Evolutionary conservation across 2,888 invertebrate genomes (phyloP), one percentile per base, ranked within the genome.

Genomic region (Smittia aterrima): DNA sequence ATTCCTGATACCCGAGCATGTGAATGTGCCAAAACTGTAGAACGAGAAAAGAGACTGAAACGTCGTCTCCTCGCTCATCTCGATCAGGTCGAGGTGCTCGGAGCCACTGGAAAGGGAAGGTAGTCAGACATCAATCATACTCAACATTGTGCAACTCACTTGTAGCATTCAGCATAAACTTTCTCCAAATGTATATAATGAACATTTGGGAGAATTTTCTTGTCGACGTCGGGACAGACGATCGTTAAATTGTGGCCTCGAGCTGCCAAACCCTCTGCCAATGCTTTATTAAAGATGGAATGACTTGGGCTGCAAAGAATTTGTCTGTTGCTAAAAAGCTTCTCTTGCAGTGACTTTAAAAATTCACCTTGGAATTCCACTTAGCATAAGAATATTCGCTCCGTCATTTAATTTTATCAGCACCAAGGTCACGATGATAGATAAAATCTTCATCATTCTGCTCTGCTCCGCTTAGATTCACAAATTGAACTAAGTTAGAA

Each of bases 221-320:
- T 38, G 32, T 38, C 38, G n/a, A 16, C 22, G 40, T 67, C 67
- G 1, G 16, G 27, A 3, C 18, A 41, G 1, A 67, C 38, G 11
- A 41, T 22, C 13, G 67, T 67, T 1, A 67, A 3, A 16, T 67
- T 67, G 67, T 67, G 32, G 9, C 67, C 67, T 20, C 16, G 4
- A 16, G 25, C 4, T 7, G 22, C 67, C 38, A 67, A 6, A 13
- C 7, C 67, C 22, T 67, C 62, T 11, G 75, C 25, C n/a, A 77
- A 7, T 0, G 66, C 75, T n/a, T 41, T 67, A 41, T 76, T 75
- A 9, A 58, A 72, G n/a, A 72, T 40, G 6, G 16, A 25, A 27
- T 75, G 70, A 2, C 58, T 58, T 22, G 58, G 58, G 11, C 41
- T 53, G 27, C 47, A 53, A 53, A 47, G 67, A 22, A 20, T 41